A percentile compares a stretch with the other conserved stretches of the same genome.
phyloP scores from a whole-genome alignment of 2,888 invertebrate species.

The Polymixis lichenea region DNA sequence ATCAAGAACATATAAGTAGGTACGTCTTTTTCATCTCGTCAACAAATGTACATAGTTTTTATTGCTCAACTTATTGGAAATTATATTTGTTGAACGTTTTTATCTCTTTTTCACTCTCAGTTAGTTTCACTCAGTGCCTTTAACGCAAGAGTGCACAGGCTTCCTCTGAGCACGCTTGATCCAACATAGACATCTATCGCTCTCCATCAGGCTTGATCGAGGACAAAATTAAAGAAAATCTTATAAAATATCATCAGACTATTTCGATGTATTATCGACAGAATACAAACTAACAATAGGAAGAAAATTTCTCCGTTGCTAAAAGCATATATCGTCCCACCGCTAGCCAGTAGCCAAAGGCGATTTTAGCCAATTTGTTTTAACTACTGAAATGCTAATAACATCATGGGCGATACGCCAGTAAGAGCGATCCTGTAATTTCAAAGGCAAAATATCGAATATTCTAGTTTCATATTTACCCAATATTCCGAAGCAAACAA shows the following conservation, averaged over 20 bases:
- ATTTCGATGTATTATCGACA: neutral
- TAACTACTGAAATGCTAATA: slow-evolving; percentile 21
- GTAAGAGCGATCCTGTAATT: neutral
- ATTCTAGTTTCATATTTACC: slow-evolving; percentile 27
- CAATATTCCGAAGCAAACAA: slow-evolving; percentile 36
- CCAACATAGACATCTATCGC: too few relatives aligned
- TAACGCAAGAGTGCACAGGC: too few relatives aligned
- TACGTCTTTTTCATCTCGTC: too few relatives aligned
- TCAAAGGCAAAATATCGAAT: slow-evolving; percentile 35
- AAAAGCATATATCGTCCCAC: neutral
- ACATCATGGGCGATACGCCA: neutral
- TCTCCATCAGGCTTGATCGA: too few relatives aligned
- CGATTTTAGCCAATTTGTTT: slow-evolving; percentile 16
- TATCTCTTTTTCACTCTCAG: too few relatives aligned
- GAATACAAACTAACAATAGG: neutral
- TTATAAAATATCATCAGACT: neutral
- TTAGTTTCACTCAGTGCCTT: too few relatives aligned
- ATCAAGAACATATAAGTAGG: too few relatives aligned
- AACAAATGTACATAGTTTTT: too few relatives aligned
- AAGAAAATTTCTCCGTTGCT: neutral
- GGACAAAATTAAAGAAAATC: too few relatives aligned
- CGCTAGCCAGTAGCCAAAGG: neutral
- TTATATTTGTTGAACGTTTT: too few relatives aligned
- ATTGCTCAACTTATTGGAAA: too few relatives aligned
- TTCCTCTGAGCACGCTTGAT: too few relatives aligned